phyloP scores from a whole-genome alignment of 2,113 vertebrate species.

The Halichoerus grypus region DNA sequence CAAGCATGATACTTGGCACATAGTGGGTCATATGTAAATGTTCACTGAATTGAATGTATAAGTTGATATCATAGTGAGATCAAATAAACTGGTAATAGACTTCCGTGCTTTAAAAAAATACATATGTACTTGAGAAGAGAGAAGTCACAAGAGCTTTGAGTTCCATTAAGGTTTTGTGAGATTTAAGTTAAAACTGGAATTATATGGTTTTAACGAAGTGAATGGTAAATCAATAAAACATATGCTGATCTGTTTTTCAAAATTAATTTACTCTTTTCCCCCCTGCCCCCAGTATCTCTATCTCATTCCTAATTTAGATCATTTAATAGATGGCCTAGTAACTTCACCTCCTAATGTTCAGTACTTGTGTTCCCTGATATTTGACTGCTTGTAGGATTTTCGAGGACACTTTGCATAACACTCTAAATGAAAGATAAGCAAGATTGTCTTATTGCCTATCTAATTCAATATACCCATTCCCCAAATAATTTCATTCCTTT shows the following conservation, averaged over 20 bases:
- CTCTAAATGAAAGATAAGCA: background rate
- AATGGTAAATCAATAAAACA: background rate
- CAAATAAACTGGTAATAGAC: background rate
- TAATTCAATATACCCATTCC: background rate
- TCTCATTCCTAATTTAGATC: background rate
- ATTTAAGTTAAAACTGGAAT: background rate
- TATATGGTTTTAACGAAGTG: background rate
- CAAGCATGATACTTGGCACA: fast-evolving
- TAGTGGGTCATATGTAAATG: background rate
- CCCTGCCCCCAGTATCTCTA: background rate
- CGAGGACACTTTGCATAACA: no score
- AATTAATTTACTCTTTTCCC: background rate
- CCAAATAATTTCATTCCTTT: background rate
- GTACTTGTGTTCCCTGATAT: fast-evolving
- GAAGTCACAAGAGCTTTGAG: background rate
- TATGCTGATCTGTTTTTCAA: background rate
- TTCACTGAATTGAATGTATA: background rate
- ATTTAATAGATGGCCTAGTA: background rate
- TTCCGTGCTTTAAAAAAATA: background rate
- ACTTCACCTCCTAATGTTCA: background rate
- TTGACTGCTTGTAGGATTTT: background rate
- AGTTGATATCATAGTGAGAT: background rate
- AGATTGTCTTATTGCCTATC: background rate
- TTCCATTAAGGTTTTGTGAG: background rate
- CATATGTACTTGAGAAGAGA: background rate